Evolutionary conservation across 2,888 invertebrate genomes (phyloP), one percentile per base, ranked within the genome.

Genomic region (Pristionchus exspectatus): DNA sequence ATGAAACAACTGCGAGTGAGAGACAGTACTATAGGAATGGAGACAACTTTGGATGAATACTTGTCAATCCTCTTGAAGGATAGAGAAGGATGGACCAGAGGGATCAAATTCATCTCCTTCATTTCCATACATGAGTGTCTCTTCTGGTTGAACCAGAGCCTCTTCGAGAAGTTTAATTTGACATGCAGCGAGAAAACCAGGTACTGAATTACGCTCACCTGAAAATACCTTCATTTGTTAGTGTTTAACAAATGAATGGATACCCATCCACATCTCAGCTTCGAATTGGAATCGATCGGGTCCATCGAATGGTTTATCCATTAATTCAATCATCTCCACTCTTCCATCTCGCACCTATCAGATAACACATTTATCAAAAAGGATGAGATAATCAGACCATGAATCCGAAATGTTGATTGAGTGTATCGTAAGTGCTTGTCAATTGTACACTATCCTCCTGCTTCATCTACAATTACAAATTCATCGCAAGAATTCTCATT

Each of bases 101-200:
- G 81, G 81, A 54, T 81, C 81, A 24, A 81, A 59, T 21, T 85
- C 59, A 30, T 83, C 83, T 16, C 14, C 54, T 21, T 38, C 84
- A 85, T 85, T 50, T 30, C 59, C 59, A 24, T 59, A 44, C 87
- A 87, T 87, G 18, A 87, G 44, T 50, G 87, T 87, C 87, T 87
- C 87, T 38, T 87, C 87, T 33, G 44, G 50, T 27, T 87, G 69
- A 12, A 69, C 69, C 69, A 63, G 16, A 9, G 44, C 44, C 33
- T 69, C 87, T 44, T 33, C 54, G 1, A 87, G 18, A 21, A 87
- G 69, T 69, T 54, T 63, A 14, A 87, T 44, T 69, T 87, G 87
- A 50, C n/a, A 30, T 14, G 87, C 69, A 44, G 87, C 38, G 50
- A 87, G 69, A 50, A 87, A 87, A 9, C 30, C 87, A 27, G 87